Percentiles rank a stretch among this genome's conserved stretches.
Conservation (phyloP, 2,888 invertebrate genomes). For the Helobdella robusta region DNA sequence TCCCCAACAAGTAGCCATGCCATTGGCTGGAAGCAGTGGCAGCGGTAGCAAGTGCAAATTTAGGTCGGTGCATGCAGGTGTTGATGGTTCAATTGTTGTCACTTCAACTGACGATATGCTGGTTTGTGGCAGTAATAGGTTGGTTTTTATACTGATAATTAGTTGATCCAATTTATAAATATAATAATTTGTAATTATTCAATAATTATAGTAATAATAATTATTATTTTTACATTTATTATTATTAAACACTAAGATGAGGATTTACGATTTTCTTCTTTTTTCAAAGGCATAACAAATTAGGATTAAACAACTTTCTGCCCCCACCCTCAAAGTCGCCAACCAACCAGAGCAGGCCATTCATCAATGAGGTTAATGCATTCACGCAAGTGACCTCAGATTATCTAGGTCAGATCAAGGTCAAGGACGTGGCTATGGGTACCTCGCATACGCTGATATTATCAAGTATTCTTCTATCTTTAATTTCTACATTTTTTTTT, state of each 20-base stretch:
- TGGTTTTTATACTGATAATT: neutral
- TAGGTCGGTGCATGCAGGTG: conserved; percentile 35
- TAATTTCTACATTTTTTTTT: conserved; percentile 5
- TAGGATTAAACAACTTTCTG: conserved; percentile 26
- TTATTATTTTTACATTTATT: neutral
- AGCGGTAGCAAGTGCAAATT: neutral
- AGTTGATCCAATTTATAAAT: neutral
- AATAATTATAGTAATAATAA: neutral
- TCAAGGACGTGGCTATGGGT: conserved; percentile 43
- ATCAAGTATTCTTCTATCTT: conserved; percentile 38
- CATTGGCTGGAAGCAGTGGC: conserved; percentile 32
- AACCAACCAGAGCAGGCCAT: neutral
- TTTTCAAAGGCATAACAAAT: conserved; percentile 15
- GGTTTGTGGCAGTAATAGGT: conserved; percentile 46
- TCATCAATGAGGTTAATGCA: conserved; percentile 41
- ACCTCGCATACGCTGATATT: conserved; percentile 45
- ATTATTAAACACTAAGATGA: neutral
- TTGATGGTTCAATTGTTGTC: conserved; percentile 46
- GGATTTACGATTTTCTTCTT: neutral
- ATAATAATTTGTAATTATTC: neutral
- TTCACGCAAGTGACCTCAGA: conserved; percentile 40
- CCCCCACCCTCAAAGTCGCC: neutral
- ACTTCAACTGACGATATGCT: conserved; percentile 42
- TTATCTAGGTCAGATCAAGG: conserved; percentile 37
- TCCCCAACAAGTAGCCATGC: conserved; percentile 43